Percentiles rank a stretch among this genome's conserved stretches.
Conservation (phyloP, 2,888 invertebrate genomes). For the Amphipoea lucens region DNA sequence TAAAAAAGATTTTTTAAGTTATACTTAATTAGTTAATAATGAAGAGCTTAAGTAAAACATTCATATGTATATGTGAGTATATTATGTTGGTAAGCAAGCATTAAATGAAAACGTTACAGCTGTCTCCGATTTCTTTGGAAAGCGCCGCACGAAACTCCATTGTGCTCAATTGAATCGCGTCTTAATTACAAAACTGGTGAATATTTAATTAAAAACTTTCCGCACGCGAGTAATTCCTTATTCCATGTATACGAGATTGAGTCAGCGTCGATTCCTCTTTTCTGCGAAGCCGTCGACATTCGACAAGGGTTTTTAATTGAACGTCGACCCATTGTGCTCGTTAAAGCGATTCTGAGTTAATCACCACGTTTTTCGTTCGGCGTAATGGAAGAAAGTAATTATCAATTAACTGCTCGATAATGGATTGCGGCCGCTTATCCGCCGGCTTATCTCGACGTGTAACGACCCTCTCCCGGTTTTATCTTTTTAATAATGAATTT, state of each 20-base stretch:
- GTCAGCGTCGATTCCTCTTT: conserved; percentile 86
- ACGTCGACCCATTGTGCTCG: conserved; percentile 88
- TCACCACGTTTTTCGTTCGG: conserved; percentile 88
- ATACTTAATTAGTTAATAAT: conserved; percentile 25
- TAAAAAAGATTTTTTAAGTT: conserved; percentile 16
- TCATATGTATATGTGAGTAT: conserved; percentile 20
- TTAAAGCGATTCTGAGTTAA: conserved; percentile 89
- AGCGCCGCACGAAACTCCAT: conserved; percentile 81
- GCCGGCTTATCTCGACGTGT: conserved; percentile 85
- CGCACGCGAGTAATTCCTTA: conserved; percentile 89
- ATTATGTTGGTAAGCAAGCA: conserved; percentile 39
- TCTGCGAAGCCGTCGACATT: conserved; percentile 86
- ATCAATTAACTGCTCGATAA: conserved; percentile 90
- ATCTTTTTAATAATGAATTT: conserved; percentile 83
- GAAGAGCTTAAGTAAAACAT: conserved; percentile 32
- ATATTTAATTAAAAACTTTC: conserved; percentile 90
- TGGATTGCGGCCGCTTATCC: conserved; percentile 89
- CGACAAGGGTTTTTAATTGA: conserved; percentile 90
- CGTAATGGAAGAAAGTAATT: conserved; percentile 90
- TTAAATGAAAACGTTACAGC: conserved; percentile 74
- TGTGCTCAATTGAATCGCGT: conserved; percentile 86
- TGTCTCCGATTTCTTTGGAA: conserved; percentile 82
- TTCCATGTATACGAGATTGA: conserved; percentile 89
- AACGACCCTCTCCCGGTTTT: conserved; percentile 81
- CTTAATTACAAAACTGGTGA: conserved; percentile 89